Base-by-base conservation (phyloP, 2,113 vertebrate genomes). In the Sander lucioperca region DNA sequence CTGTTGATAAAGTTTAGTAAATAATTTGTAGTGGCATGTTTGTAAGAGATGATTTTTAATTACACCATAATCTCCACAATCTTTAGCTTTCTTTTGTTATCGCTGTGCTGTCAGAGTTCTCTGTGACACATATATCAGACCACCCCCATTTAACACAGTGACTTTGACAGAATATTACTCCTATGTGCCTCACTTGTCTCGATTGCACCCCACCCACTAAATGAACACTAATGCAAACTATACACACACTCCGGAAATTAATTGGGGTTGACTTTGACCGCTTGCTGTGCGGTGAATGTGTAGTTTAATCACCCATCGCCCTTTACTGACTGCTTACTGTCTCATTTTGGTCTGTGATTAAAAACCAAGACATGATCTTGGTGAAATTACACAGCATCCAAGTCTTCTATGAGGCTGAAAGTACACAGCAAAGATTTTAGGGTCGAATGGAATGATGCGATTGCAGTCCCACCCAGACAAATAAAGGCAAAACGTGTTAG, bases 311-410 rank as follows among this genome's bases (percentile, higher is more conserved):
- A 69, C 43, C 51, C 62, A 54, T 59, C 33, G 18, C 70, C 75
- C 75, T 83, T 80, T 65, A 71, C 72, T 82, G 83, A 50, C 79
- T 73, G 77, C 63, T 54, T 74, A 83, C 82, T 53, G 45, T 86
- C 83, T 90, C 66, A 65, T 64, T 80, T 83, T 3, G 54, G 72
- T 68, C 72, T 45, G 75, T 64, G 76, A 89, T 83, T 88, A 85
- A 85, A 91, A 88, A 45, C 4, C 21, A 33, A 86, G 71, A 88
- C 64, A 51, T 74, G 51, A 84, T 84, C 86, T 43, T 73, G 6
- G 15, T 33, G 54, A 58, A 70, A 81, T 67, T 43, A 47, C 11
- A 57, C 50, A 51, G 12, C 63, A 45, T 18, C 16, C 19, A 11
- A 15, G 15, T 50, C 33, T 62, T 61, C 18, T 78, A 7, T 47